A percentile compares a stretch with the other conserved stretches of the same genome.
These are phyloP conservation scores for Petrocephalus schoutedeni DNA, from an alignment of 2,797 vertebrate species.

Conservation along the genomic window DNA sequence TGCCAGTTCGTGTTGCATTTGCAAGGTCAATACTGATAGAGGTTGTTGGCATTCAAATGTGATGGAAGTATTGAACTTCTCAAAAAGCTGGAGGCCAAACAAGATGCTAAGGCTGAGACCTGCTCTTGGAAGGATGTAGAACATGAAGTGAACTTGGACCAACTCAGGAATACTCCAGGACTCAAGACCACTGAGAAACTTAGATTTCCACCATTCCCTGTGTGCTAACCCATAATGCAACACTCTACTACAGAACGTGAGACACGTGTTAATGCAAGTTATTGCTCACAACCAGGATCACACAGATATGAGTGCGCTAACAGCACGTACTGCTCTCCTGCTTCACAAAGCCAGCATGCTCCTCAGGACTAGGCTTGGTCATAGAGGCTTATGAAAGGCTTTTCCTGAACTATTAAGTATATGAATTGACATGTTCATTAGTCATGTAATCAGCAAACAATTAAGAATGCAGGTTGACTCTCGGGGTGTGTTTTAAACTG, in stretches of 20 bases:
- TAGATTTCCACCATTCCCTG: neutral
- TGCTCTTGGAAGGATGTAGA: neutral
- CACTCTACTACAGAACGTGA: neutral
- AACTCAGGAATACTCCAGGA: neutral
- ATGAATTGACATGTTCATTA: neutral
- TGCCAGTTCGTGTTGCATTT: neutral
- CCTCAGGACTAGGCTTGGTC: neutral
- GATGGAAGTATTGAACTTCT: neutral
- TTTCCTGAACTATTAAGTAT: neutral
- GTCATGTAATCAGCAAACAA: neutral
- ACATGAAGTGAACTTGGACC: neutral
- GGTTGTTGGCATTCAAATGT: neutral
- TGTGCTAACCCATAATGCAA: neutral
- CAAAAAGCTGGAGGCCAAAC: neutral
- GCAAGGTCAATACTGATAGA: neutral
- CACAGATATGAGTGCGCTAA: neutral
- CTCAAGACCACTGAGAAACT: neutral
- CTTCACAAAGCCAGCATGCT: neutral
- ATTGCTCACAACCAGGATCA: neutral
- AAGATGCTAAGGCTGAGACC: neutral
- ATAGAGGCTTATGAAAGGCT: neutral
- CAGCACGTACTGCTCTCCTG: neutral
- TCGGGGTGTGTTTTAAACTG: neutral
- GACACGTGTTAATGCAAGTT: neutral
- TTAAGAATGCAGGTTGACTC: neutral